Evolutionary conservation across 2,888 invertebrate genomes (phyloP), one percentile per base, ranked within the genome.

Genomic region (Drosophila anomelani): DNA sequence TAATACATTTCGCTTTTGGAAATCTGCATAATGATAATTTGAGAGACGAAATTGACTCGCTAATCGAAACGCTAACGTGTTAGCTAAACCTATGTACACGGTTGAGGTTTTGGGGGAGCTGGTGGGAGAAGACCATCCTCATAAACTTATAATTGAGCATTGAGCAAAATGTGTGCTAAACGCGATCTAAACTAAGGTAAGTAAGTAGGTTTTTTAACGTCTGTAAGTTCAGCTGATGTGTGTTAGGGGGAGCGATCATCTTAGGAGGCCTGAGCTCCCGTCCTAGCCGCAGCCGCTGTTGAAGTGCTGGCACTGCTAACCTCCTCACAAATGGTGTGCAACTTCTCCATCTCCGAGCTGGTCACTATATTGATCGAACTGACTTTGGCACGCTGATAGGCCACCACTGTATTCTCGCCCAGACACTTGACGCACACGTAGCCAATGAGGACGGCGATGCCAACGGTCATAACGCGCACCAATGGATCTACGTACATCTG

Each of bases 331-430:
- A 92, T 92, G 41, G 92, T 92, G 63, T 92, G 92, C 39, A 92
- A 75, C 68, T 92, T 92, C 73, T 92, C 90, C 86, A 90, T 91
- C 74, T 92, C 92, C 41, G 91, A 85, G 78, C 86, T 91, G 67
- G 92, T 92, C 56, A 95, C 93, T 84, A 98, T 98, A 89, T 95
- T 96, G 56, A 98, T 94, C 2, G 97, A 96, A 41, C 97, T 97
- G 13, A 97, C 96, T 93, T 96, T 97, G 82, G 98, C 97, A 73
- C 97, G 95, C 89, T 97, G 97, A 93, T 97, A 97, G n/a, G 97
- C 97, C 63, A 96, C 95, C 56, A 97, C 95, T 3, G 97, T 97
- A 90, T 97, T 97, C 91, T 96, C 95, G 74, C 97, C 96, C 77
- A 98, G 94, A 92, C 96, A 96, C 92, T 98, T 97, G 90, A 97